Percentiles rank a stretch among this genome's conserved stretches.
Evolutionary conservation across 2,888 invertebrate genomes (phyloP).

Genomic region (Cosmorhoe ocellata): DNA sequence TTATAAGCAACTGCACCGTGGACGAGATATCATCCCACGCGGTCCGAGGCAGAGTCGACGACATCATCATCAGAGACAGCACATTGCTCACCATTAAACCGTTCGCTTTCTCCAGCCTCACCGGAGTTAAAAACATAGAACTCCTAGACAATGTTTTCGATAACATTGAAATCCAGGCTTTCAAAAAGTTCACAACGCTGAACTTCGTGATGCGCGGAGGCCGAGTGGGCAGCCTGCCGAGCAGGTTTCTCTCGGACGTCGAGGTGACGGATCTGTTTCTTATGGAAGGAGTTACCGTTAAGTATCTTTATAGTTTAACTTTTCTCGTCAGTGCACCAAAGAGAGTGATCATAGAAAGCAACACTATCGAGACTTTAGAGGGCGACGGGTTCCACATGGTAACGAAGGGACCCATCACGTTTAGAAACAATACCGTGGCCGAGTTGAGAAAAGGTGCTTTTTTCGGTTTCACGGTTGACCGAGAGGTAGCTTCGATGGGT

Average conservation of each 20-base stretch:
- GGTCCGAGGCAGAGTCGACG: conserved; percentile 87
- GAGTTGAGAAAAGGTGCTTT: conserved; percentile 84
- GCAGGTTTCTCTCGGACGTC: conserved; percentile 88
- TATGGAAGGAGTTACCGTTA: conserved; percentile 85
- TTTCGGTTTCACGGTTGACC: conserved; percentile 79
- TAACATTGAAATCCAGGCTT: conserved; percentile 86
- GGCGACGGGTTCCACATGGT: conserved; percentile 85
- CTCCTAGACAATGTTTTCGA: conserved; percentile 84
- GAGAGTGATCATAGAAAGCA: conserved; percentile 84
- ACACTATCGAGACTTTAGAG: conserved; percentile 82
- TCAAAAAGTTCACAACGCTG: conserved; percentile 89
- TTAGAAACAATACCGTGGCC: conserved; percentile 85
- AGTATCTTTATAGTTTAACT: conserved; percentile 85
- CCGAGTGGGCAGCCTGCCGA: conserved; percentile 83
- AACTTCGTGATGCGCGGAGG: conserved; percentile 85
- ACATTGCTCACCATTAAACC: conserved; percentile 84
- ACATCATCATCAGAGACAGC: conserved; percentile 84
- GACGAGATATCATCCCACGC: conserved; percentile 83
- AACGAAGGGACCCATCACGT: conserved; percentile 83
- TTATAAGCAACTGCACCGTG: conserved; percentile 75
- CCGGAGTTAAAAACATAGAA: conserved; percentile 84
- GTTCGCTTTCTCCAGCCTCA: conserved; percentile 89
- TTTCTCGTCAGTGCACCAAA: conserved; percentile 85
- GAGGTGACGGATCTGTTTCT: conserved; percentile 85
- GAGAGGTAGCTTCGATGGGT: conserved; percentile 68